phyloP scores from a whole-genome alignment of 2,113 vertebrate species.

The Porphyrio hochstetteri region DNA sequence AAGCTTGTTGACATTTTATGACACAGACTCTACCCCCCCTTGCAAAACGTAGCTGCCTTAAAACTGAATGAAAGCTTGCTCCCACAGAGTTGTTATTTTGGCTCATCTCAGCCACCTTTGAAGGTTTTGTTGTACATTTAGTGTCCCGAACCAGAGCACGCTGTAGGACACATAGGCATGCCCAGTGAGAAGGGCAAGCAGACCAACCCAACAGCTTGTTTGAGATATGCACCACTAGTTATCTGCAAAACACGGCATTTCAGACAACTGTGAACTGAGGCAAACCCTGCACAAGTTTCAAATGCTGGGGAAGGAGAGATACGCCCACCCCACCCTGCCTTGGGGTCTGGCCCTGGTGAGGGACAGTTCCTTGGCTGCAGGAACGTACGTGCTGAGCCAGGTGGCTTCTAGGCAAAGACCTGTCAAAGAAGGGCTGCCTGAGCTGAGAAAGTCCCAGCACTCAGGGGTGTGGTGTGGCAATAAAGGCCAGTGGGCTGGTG shows the following conservation, averaged over 20 bases:
- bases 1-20: conserved; percentile 71
- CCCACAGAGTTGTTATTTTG: background rate
- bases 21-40: background rate
- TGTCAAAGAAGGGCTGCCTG: background rate
- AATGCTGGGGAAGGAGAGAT: background rate
- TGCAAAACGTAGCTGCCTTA: background rate
- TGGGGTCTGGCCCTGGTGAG: fast-evolving
- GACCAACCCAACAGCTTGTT: background rate
- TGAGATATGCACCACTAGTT: background rate
- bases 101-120: background rate
- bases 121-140: background rate
- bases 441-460: background rate
- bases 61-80: background rate
- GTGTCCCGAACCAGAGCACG: background rate
- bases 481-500: background rate
- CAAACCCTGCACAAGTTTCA: background rate
- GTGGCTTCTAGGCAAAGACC: background rate
- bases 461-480: background rate
- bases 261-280: background rate
- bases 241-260: background rate
- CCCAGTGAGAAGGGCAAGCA: background rate
- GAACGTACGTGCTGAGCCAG: background rate
- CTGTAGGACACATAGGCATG: background rate
- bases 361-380: background rate
- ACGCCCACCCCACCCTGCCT: background rate